A percentile compares a stretch with the other conserved stretches of the same genome.
phyloP scores from a whole-genome alignment of 2,888 invertebrate species.

The Stenichneumon culpator region DNA sequence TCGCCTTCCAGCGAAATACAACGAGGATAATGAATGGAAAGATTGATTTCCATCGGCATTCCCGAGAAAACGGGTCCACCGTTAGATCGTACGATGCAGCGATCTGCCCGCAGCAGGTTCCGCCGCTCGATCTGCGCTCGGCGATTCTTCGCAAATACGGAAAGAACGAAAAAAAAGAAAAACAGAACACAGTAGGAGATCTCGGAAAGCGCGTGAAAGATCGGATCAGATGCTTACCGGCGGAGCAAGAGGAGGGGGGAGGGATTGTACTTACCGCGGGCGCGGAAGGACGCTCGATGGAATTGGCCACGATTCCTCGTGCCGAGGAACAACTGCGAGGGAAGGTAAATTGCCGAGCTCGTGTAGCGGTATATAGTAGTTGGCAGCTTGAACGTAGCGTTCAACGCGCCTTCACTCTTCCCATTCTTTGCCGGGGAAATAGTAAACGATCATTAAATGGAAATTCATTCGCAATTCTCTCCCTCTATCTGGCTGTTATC shows the following conservation, averaged over 20 bases:
- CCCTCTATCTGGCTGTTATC: neutral
- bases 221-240: conserved; percentile 9
- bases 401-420: neutral
- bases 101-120: conserved; percentile 43
- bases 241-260: neutral
- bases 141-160: conserved; percentile 30
- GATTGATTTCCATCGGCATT: conserved; percentile 70
- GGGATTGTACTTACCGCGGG: neutral
- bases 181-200: conserved; percentile 42
- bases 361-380: neutral
- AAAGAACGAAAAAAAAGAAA: conserved; percentile 1
- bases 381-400: neutral
- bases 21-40: conserved; percentile 48
- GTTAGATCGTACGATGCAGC: conserved; percentile 64
- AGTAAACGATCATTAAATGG: conserved; percentile 32
- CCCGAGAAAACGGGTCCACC: conserved; percentile 65
- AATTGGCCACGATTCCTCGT: conserved; percentile 23
- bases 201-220: conserved; percentile 48
- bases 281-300: conserved; percentile 18
- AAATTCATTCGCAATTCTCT: conserved; percentile 31
- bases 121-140: conserved; percentile 34
- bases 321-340: conserved; percentile 5
- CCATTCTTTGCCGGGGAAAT: conserved; percentile 6
- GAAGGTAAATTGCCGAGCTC: conserved; percentile 23
- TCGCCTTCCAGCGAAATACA: conserved; percentile 53